Base-by-base conservation (phyloP, 2,888 invertebrate species). In the Lasioglossum oenotherae region DNA sequence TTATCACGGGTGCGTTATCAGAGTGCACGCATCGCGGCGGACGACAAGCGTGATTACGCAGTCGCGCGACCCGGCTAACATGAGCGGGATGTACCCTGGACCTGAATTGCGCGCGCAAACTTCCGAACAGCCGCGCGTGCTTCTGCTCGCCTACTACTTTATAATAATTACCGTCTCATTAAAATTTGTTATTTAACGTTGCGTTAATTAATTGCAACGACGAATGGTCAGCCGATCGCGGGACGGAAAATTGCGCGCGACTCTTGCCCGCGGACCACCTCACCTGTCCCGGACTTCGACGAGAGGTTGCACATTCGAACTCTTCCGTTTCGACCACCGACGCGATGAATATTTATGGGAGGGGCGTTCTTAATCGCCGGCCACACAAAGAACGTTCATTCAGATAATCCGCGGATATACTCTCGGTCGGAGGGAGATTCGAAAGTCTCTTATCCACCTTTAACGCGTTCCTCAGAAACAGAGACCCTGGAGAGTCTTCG, bases 91-190 rank as follows among this genome's bases (percentile, higher is more conserved):
- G 77, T 81, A 53, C 77, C 80, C 53, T 73, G 64, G 73, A 60
- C 46, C 57, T 78, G 76, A 74, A 84, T 74, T 89, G 91, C 89
- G 87, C 92, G 91, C 90, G 91, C 90, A 88, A 87, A 85, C 84
- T 74, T 85, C 64, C 87, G 89, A 89, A 82, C 89, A 89, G 92
- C 89, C 92, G 88, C 89, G 80, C 91, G 81, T 84, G 89, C 90
- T 94, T 90, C 93, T 94, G 93, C 88, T 94, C 84, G 86, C 94
- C 94, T 94, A 93, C 91, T 94, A 94, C 94, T 93, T 94, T 94
- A 94, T 94, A 94, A 94, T 94, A 94, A 94, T 94, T 94, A 94
- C 94, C 93, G 94, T 92, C 94, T 94, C 94, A 94, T 94, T 94
- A 94, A 94, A 94, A 94, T 94, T 94, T 94, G 94, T 94, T 94